phyloP scores from a whole-genome alignment of 2,113 vertebrate genomes.

The Apodemus sylvaticus region DNA sequence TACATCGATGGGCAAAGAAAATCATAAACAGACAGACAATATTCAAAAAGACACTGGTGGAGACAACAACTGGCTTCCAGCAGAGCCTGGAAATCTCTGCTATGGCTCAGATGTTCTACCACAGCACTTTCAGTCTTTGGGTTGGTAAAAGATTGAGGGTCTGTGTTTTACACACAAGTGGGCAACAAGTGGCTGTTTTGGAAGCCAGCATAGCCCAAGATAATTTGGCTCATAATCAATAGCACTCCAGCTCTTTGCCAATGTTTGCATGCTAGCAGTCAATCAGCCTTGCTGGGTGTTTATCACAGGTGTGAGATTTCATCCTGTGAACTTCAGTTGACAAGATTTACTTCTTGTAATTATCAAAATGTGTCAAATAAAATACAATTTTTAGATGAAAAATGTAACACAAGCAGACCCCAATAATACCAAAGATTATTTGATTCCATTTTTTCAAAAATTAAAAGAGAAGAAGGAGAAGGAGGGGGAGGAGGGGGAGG shows the following conservation, averaged over 20 bases:
- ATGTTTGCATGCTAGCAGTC: neutral
- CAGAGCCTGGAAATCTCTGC: neutral
- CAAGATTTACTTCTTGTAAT: neutral
- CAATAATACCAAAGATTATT: neutral
- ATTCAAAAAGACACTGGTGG: neutral
- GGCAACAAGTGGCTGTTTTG: too few relatives aligned
- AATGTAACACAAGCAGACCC: neutral
- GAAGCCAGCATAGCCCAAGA: neutral
- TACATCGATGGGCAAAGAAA: neutral
- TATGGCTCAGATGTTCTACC: neutral
- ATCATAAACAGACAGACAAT: neutral
- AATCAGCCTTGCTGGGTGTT: neutral
- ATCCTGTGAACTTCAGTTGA: neutral
- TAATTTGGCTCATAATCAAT: neutral
- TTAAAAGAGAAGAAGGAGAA: neutral
- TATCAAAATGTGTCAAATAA: neutral
- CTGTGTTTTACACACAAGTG: neutral
- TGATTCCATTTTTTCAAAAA: neutral
- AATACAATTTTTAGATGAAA: neutral
- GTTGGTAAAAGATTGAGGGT: too few relatives aligned
- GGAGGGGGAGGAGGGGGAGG: too few relatives aligned
- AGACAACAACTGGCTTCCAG: neutral
- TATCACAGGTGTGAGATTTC: neutral
- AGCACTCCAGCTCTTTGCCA: neutral
- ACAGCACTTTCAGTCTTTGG: neutral